phyloP scores from a whole-genome alignment of 2,797 vertebrate species.

The Danio kyathit region DNA sequence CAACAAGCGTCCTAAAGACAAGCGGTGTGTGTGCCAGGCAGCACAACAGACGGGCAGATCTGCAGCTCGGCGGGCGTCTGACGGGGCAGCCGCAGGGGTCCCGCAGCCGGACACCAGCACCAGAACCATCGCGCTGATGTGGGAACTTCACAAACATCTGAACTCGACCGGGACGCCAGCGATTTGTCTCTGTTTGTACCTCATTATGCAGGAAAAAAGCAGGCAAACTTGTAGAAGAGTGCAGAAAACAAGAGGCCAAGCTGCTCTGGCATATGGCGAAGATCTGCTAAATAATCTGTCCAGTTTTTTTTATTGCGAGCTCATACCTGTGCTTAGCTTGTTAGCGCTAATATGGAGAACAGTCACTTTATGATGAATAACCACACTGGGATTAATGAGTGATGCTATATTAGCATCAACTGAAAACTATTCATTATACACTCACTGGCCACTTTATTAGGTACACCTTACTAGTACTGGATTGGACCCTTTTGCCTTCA shows the following conservation, averaged over 20 bases:
- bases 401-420: background rate
- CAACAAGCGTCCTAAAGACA: constrained; percentile 6
- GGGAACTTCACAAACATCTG: constrained; percentile 39
- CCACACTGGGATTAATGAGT: background rate
- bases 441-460: too few relatives aligned
- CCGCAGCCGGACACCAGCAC: constrained; percentile 12
- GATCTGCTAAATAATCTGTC: constrained; percentile 65
- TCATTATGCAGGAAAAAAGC: constrained; percentile 55
- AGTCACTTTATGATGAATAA: background rate
- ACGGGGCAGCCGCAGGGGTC: background rate
- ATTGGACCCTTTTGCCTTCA: too few relatives aligned
- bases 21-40: background rate
- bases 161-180: constrained; percentile 16
- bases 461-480: too few relatives aligned
- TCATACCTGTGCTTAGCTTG: constrained; percentile 32
- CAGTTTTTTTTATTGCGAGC: constrained; percentile 40
- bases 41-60: constrained; percentile 44
- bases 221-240: constrained; percentile 52
- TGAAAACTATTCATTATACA: too few relatives aligned
- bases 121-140: constrained; percentile 52
- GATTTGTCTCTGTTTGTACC: constrained; percentile 56
- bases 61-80: constrained; percentile 32
- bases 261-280: constrained; percentile 64
- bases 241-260: constrained; percentile 60
- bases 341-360: background rate